Evolutionary conservation across 1,140 invertebrate genomes (phyloP), one percentile per base, ranked within the genome.

Genomic region (Ceratitis capitata): DNA sequence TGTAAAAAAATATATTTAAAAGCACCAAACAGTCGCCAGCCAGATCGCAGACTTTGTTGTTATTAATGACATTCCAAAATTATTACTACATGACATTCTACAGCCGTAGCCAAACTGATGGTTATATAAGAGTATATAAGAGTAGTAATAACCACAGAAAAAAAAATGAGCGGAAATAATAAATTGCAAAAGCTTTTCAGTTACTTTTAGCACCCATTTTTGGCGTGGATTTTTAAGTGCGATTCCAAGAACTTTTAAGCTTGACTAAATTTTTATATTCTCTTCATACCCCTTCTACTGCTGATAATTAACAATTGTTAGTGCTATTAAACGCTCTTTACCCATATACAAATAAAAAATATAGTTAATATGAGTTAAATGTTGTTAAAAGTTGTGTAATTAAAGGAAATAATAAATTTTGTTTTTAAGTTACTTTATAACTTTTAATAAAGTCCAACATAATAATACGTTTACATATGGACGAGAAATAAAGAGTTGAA

Each of bases 1-100:
- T 7, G 42, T 45, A 47, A 78, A 23, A 47, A 45, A 78, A 16
- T 7, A 10, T 7, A 0, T 35, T 69, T 19, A 69, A 39, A 69
- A 19, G 6, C 14, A 29, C 61, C 39, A 32, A 19, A 19, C 14
- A 32, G 5, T 32, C 58, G 10, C 9, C 16, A 69, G 58, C 35
- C 61, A 39, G 35, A 5, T 35, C 35, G 32, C 29, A 69, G 61
- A 23, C 23, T 42, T 78, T 26, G 69, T 35, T 78, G 69, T 9
- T n/a, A n/a, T n/a, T 78, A 78, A 45, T 78, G 69, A 45, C 69
- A 45, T 45, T 78, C 69, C 10, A 45, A n/a, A 78, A 42, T 78
- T 78, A 78, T 78, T 78, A 45, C 69, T 45, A 35, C 14, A 39
- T 19, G 35, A 39, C 1, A 19, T 0, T 19, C n/a, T 42, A 10